Percentiles rank a stretch among this genome's conserved stretches.
phyloP scores from a whole-genome alignment of 2,888 invertebrate genomes.

The Gibbula magus region DNA sequence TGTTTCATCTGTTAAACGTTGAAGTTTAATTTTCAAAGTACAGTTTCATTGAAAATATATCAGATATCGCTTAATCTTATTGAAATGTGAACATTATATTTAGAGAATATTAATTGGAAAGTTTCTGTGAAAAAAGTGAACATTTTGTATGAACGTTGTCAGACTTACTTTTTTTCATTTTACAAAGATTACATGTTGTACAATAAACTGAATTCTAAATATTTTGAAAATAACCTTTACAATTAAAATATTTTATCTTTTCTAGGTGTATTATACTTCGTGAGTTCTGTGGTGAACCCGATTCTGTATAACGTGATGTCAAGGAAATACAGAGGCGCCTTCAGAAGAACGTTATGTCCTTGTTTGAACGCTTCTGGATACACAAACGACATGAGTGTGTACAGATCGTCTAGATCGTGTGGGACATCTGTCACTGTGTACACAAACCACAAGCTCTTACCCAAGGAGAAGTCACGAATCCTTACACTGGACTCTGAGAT shows the following conservation, averaged over 20 bases:
- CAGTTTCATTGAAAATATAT: too few species aligned
- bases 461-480: conserved; percentile 5
- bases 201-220: background rate
- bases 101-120: background rate
- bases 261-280: conserved; percentile 88
- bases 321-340: conserved; percentile 92
- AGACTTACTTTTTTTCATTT: too few species aligned
- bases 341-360: conserved; percentile 77
- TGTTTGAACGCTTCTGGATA: conserved; percentile 24
- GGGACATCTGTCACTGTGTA: conserved; percentile 26
- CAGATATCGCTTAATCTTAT: too few species aligned
- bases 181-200: background rate
- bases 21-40: too few species aligned
- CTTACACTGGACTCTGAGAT: background rate
- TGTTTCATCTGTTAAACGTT: too few species aligned
- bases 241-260: background rate
- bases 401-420: conserved; percentile 15
- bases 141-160: too few species aligned
- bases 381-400: conserved; percentile 24
- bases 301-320: conserved; percentile 95
- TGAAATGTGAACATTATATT: too few species aligned
- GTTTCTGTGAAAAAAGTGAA: background rate
- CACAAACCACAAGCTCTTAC: conserved; percentile 20
- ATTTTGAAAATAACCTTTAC: background rate
- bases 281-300: conserved; percentile 94